Base-by-base conservation (phyloP, 1,140 invertebrate genomes). In the Trissolcus basalis region DNA sequence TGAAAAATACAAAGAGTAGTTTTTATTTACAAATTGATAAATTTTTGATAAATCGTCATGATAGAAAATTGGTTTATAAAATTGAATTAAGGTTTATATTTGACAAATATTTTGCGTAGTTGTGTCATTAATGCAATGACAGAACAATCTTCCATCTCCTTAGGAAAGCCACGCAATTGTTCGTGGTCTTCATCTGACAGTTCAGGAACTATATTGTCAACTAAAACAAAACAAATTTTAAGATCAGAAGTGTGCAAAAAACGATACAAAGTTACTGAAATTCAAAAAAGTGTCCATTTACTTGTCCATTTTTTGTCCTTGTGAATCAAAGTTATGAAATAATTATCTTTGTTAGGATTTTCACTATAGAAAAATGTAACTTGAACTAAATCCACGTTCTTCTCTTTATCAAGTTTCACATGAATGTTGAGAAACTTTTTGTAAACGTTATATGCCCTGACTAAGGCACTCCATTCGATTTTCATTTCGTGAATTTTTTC, bases 361-460 rank as follows among this genome's bases (percentile, higher is more conserved):
- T 81, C 15, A 10, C 58, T 14, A n/a, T 48, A 51, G 58, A 87
- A 87, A 71, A 83, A 86, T 32, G 78, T 80, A 6, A 87, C 27
- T 60, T 79, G 79, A 15, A 86, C 19, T 15, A 58, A 10, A 4
- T 81, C 68, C 6, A 55, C 11, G 48, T 82, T 55, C 0, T 6
- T 27, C 2, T 78, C 35, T n/a, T 13, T 44, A 5, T 82, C 19
- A 14, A 79, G 43, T 9, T 44, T 55, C 47, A 88, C 69, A 19
- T 80, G 77, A 33, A 87, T 68, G 54, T 86, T 70, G 6, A 88
- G 75, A 55, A 82, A 56, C 3, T 77, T 49, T 70, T 87, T 88
- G 32, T 84, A 88, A 3, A 68, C n/a, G 0, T 15, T 48, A 10
- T 60, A 82, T 0, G 81, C 84, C 54, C 59, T 83, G 27, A 84